A percentile compares a stretch with the other conserved stretches of the same genome.
These are phyloP conservation scores for Eidolon helvum DNA, from an alignment of 2,113 vertebrate genomes.

Conservation along the genomic window DNA sequence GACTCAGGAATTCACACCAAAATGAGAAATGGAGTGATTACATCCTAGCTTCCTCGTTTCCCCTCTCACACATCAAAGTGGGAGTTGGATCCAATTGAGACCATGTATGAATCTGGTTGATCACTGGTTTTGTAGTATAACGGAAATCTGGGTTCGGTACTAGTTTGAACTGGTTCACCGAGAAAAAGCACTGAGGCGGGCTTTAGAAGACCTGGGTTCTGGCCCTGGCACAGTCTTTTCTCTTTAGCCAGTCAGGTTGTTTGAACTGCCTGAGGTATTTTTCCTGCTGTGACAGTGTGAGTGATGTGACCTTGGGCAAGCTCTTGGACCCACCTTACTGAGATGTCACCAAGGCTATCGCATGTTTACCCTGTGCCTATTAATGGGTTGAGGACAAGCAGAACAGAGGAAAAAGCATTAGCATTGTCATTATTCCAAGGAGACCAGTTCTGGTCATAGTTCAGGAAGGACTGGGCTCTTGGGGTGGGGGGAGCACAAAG, in stretches of 20 bases:
- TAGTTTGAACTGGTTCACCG: slow-evolving; percentile 54
- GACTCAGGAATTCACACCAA: slow-evolving; percentile 80
- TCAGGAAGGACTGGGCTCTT: neutral
- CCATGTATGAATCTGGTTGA: slow-evolving; percentile 44
- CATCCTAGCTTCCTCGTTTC: slow-evolving; percentile 60
- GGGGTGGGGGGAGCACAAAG: neutral
- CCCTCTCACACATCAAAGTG: slow-evolving; percentile 63
- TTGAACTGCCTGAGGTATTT: neutral
- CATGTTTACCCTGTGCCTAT: neutral
- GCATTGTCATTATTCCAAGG: fast-evolving
- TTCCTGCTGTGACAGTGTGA: neutral
- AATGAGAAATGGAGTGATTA: slow-evolving; percentile 61
- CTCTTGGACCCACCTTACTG: neutral
- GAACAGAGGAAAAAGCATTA: neutral
- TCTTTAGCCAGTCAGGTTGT: neutral
- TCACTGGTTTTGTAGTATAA: slow-evolving; percentile 5
- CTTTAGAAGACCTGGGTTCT: slow-evolving; percentile 68
- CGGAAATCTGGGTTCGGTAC: slow-evolving; percentile 42
- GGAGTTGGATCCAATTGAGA: slow-evolving; percentile 68
- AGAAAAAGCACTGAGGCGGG: slow-evolving; percentile 15
- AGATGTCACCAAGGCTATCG: neutral
- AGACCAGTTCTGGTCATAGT: neutral
- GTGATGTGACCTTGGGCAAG: neutral
- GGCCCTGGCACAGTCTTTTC: neutral
- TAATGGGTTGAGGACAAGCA: neutral